phyloP scores from a whole-genome alignment of 2,797 vertebrate genomes.

The Pangasius djambal region DNA sequence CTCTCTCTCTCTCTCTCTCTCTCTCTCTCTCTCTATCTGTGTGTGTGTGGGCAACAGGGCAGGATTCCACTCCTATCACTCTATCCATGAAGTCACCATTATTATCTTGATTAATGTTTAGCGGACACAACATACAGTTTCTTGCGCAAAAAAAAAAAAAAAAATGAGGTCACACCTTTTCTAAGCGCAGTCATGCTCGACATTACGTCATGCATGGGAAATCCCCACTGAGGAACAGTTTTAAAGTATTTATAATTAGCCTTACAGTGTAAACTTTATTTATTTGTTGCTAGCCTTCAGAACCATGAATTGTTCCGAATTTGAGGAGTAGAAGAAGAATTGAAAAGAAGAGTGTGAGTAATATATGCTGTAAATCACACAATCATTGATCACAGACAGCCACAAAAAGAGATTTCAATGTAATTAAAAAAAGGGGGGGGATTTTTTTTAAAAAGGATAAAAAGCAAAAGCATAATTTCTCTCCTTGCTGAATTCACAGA shows the following conservation, averaged over 20 bases:
- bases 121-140: background rate
- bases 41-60: conserved; percentile 14
- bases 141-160: background rate
- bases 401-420: background rate
- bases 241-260: background rate
- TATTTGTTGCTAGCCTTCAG: background rate
- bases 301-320: background rate
- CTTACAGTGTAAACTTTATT: background rate
- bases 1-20: background rate
- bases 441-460: too few species aligned
- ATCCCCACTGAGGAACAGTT: background rate
- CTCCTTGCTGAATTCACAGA: background rate
- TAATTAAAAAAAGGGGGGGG: too few species aligned
- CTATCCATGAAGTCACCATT: conserved; percentile 44
- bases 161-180: background rate
- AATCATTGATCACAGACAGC: background rate
- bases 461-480: background rate
- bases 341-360: background rate
- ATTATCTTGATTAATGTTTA: conserved; percentile 40
- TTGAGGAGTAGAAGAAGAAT: background rate
- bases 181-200: background rate
- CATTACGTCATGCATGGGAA: background rate
- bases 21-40: background rate
- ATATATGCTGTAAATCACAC: background rate
- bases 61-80: conserved; percentile 34